A percentile compares a stretch with the other conserved stretches of the same genome.
Evolutionary conservation across 1,140 invertebrate species (phyloP).

Genomic region (Bilobella aurantiaca): DNA sequence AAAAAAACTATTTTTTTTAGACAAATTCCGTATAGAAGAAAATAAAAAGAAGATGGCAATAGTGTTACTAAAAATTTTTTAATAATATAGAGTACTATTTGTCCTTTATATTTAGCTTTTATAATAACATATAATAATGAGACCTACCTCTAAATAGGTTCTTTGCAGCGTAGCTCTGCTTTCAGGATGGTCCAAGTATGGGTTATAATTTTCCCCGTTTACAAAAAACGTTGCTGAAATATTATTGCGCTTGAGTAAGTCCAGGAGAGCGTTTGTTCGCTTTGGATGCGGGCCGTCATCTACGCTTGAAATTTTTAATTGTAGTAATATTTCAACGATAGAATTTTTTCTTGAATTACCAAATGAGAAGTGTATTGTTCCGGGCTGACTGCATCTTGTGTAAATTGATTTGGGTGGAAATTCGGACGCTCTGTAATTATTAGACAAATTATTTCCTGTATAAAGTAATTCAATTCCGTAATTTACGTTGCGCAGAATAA

Average conservation of each 20-base stretch:
- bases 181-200: not conserved
- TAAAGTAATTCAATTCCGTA: too few relatives aligned
- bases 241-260: constrained; percentile 4
- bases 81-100: too few relatives aligned
- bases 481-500: too few relatives aligned
- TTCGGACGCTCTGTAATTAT: too few relatives aligned
- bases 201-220: not conserved
- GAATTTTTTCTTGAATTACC: too few relatives aligned
- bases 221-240: constrained; percentile 12
- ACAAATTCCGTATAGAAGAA: too few relatives aligned
- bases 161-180: not conserved
- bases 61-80: too few relatives aligned
- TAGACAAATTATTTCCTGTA: too few relatives aligned
- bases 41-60: too few relatives aligned
- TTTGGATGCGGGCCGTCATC: constrained; percentile 3
- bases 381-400: not conserved
- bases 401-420: too few relatives aligned
- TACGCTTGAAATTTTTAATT: not conserved
- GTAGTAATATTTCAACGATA: not conserved
- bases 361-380: not conserved
- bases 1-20: too few relatives aligned
- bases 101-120: too few relatives aligned
- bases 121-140: not conserved
- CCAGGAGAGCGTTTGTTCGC: not conserved
- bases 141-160: not conserved